Evolutionary conservation across 2,797 vertebrate genomes (phyloP), one percentile per base, ranked within the genome.

Genomic region (Enteromius unitaeniatus): DNA sequence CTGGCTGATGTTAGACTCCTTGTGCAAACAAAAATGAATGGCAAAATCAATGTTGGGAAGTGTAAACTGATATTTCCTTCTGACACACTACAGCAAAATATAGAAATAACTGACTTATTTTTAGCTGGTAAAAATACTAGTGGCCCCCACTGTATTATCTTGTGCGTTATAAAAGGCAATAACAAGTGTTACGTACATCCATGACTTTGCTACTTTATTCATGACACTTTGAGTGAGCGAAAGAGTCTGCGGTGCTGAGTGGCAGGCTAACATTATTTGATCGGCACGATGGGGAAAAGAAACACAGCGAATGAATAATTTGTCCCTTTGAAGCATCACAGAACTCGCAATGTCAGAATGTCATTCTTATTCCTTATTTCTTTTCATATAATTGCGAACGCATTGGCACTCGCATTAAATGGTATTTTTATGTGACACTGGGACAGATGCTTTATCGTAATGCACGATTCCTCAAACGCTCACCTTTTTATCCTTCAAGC

Each of bases 401-500:
- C 75, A 53, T 75, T 74, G 76, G 26, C 6, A 19, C 31, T 3
- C 19, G 7, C 14, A 65, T 62, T 83, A 80, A 86, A 84, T 31
- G 5, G 13, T 45, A 37, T 31, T 64, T 82, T 83, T 72, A 47
- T 80, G 51, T 81, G 68, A 81, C 45, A 34, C 51, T 37, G 60
- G 78, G 70, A 49, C 17, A n/a, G 69, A 42, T 67, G 69, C 79
- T 55, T 86, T 84, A 84, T 81, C 77, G 17, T 14, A 77, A 77
- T 68, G 62, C 78, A 76, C 34, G 19, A 72, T 86, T 86, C 65
- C 73, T 86, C 73, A 70, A 86, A 83, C 60, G 21, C 55, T 47
- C 51, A 70, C 37, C 58, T 86, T 77, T 86, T 86, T 81, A 84
- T 86, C 85, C 85, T 81, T 78, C 51, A 62, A 81, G 77, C 85